Evolutionary conservation across 1,140 invertebrate species (phyloP).

Genomic region (Orius insidiosus): DNA sequence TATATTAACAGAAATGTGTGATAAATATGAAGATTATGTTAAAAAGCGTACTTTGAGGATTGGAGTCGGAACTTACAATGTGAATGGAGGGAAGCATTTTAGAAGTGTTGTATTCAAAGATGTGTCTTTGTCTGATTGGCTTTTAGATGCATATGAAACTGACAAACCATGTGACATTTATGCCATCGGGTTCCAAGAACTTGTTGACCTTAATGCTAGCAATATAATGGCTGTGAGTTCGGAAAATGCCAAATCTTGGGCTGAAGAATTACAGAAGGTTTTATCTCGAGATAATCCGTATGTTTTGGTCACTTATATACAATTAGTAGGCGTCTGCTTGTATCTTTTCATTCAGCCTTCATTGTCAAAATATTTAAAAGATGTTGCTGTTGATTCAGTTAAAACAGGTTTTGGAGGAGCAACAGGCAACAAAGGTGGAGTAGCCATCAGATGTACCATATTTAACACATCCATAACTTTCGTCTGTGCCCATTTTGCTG

Average conservation of each 20-base stretch:
- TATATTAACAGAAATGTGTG: conserved; percentile 64
- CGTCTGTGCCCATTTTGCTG: conserved; percentile 18
- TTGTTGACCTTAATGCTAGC: conserved; percentile 95
- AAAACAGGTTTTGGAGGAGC: conserved; percentile 96
- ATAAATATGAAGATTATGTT: conserved; percentile 69
- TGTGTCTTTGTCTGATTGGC: conserved; percentile 84
- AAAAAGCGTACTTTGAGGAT: conserved; percentile 53
- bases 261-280: conserved; percentile 83
- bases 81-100: conserved; percentile 98
- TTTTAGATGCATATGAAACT: conserved; percentile 49
- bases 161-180: conserved; percentile 65
- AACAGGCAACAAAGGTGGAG: conserved; percentile 56
- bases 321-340: conserved; percentile 94
- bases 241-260: conserved; percentile 93
- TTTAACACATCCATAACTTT: conserved; percentile 85
- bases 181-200: conserved; percentile 98
- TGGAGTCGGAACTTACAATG: conserved; percentile 93
- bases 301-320: conserved; percentile 83
- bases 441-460: conserved; percentile 78
- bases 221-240: conserved; percentile 90
- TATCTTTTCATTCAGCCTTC: conserved; percentile 85
- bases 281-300: conserved; percentile 77
- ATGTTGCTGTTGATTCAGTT: conserved; percentile 86
- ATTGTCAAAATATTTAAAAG: conserved; percentile 69
- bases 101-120: conserved; percentile 92